Percentiles rank a stretch among this genome's conserved stretches.
Evolutionary conservation across 2,888 invertebrate species (phyloP).

Genomic region (Chrysodeixis includens): DNA sequence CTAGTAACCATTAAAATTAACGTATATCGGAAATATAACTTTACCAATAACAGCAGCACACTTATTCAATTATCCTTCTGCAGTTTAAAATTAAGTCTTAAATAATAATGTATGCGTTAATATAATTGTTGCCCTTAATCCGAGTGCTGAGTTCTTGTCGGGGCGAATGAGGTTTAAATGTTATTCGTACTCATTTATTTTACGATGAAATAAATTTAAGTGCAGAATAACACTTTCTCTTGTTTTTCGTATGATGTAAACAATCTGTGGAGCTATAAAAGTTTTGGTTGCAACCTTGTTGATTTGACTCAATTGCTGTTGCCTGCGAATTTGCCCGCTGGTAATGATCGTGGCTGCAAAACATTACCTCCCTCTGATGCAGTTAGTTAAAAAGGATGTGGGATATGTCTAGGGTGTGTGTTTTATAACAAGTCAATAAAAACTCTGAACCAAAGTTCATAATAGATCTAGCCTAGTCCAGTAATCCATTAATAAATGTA

Average conservation of each 20-base stretch:
- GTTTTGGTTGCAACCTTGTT: background rate
- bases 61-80: slow-evolving; percentile 33
- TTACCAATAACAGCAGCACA: slow-evolving; percentile 19
- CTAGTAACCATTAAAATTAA: slow-evolving; percentile 6
- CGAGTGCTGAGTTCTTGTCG: slow-evolving; percentile 28
- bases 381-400: too few relatives aligned
- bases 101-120: slow-evolving; percentile 49
- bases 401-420: too few relatives aligned
- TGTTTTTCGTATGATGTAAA: background rate
- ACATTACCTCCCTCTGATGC: too few relatives aligned
- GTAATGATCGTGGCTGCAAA: too few relatives aligned
- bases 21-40: slow-evolving; percentile 14
- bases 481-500: too few relatives aligned
- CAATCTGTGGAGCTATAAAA: background rate
- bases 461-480: too few relatives aligned
- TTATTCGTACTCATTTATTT: slow-evolving; percentile 49
- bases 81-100: slow-evolving; percentile 43
- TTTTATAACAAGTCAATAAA: too few relatives aligned
- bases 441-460: too few relatives aligned
- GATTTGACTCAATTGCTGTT: too few relatives aligned
- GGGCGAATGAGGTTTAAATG: slow-evolving; percentile 51
- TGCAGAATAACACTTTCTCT: slow-evolving; percentile 29
- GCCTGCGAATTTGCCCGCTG: too few relatives aligned
- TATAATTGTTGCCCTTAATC: slow-evolving; percentile 52
- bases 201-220: slow-evolving; percentile 48